Evolutionary conservation across 2,888 invertebrate species (phyloP), one percentile per base, ranked within the genome.

Genomic region (Capitulum mitella): DNA sequence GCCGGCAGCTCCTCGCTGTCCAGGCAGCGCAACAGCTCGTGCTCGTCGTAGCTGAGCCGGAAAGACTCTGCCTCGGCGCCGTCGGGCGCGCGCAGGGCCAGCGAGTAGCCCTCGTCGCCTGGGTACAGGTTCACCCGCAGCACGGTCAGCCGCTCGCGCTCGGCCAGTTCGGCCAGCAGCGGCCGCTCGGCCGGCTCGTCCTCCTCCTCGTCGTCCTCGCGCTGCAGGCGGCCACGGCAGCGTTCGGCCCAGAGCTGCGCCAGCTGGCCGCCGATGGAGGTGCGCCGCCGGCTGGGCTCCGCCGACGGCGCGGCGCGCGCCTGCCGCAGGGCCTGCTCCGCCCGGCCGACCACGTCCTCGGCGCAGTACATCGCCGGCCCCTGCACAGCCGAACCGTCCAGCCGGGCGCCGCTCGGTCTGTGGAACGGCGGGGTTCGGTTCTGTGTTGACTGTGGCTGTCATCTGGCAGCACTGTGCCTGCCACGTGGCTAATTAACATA

Each of bases 1-100:
- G 94, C 92, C 78, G 97, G 97, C 85, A 97, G 87, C 87, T 95
- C 92, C 86, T 95, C 95, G 86, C 92, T 93, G 86, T 96, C 94
- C 84, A 97, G 92, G 85, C 93, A 94, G 84, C 92, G 91, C 82
- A 97, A 88, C 81, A 96, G 86, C 84, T 94, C 86, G 70, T 84
- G 94, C 86, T 94, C 93, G 86, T 95, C 94, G 85, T 96, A 96
- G 83, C 94, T 93, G 61, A 87, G 82, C 78, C 81, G 79, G 10
- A 82, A 80, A 14, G 83, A 83, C 82, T 84, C 84, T 12, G 82
- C 82, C 76, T 83, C 82, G 58, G 80, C 78, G 32, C 83, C 83
- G 40, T 82, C 82, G 34, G 82, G 79, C 34, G 81, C 81, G 80
- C 82, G 82, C 48, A 83, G 78, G 43, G 82, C 80, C 22, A 82